phyloP scores from a whole-genome alignment of 2,888 invertebrate genomes.

The Orthosia incerta region DNA sequence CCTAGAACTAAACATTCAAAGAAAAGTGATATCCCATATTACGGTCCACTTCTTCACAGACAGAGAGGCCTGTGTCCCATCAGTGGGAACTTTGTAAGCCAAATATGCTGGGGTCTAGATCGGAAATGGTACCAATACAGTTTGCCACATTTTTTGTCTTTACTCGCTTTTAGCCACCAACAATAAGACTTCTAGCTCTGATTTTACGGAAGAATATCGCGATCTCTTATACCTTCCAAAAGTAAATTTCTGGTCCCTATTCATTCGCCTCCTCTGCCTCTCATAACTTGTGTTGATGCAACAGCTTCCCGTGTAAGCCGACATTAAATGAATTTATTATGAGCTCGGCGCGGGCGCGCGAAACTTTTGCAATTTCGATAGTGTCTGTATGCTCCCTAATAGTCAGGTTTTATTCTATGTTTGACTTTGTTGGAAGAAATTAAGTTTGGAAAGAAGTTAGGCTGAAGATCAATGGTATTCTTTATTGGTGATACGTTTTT shows the following conservation, averaged over 20 bases:
- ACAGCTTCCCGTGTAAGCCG: slow-evolving; percentile 63
- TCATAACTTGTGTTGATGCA: slow-evolving; percentile 57
- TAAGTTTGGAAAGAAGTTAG: slow-evolving; percentile 21
- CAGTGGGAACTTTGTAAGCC: no score
- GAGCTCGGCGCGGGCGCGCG: slow-evolving; percentile 68
- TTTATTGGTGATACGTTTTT: slow-evolving; percentile 1
- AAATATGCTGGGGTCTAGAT: neutral
- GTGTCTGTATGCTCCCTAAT: slow-evolving; percentile 47
- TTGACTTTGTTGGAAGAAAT: slow-evolving; percentile 37
- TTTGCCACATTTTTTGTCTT: no score
- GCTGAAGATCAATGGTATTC: neutral
- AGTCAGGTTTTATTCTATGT: slow-evolving; percentile 51
- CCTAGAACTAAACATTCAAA: no score
- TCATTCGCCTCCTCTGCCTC: slow-evolving; percentile 39
- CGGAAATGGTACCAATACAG: neutral
- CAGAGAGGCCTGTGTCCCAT: no score
- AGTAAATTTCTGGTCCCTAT: slow-evolving; percentile 3
- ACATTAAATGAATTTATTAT: slow-evolving; percentile 84
- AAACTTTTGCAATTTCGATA: slow-evolving; percentile 81
- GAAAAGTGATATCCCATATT: no score
- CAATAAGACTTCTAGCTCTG: neutral
- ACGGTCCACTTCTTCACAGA: no score
- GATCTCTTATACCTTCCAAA: neutral
- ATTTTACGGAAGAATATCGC: neutral
- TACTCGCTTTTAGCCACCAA: neutral